Conservation (phyloP, 2,113 vertebrate genomes). For the Phaetusa simplex region DNA sequence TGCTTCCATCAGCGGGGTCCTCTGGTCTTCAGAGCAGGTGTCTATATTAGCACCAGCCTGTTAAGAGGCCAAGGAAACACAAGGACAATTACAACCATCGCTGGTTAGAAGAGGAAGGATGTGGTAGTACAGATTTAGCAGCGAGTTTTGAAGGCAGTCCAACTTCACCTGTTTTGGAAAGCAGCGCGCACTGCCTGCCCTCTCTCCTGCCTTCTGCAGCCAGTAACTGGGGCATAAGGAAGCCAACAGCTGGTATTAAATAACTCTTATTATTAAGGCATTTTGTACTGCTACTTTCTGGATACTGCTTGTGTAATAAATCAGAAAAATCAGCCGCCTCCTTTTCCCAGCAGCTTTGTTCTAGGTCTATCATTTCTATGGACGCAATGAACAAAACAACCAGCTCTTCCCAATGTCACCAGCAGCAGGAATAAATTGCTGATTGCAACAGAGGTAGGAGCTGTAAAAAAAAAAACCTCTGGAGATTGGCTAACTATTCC, state of each 20-base stretch:
- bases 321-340: not conserved
- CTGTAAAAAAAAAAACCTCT: not conserved
- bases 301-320: not conserved
- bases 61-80: not conserved
- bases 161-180: not conserved
- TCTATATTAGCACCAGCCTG: constrained; percentile 96
- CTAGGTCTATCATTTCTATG: not conserved
- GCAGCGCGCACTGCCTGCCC: not conserved
- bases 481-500: not conserved
- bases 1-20: constrained; percentile 92
- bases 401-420: not conserved
- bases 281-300: not conserved
- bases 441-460: not conserved
- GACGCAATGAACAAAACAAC: not conserved
- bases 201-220: not conserved
- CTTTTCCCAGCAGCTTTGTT: not conserved
- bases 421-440: not conserved
- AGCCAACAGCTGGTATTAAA: not conserved
- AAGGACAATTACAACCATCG: not conserved
- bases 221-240: not conserved
- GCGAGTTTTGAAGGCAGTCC: not conserved
- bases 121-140: not conserved
- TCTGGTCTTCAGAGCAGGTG: constrained; percentile 91
- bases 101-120: not conserved
- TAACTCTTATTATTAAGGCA: not conserved